Base-by-base conservation (phyloP, 2,888 invertebrate genomes). In the Caenorhabditis panamensis region DNA sequence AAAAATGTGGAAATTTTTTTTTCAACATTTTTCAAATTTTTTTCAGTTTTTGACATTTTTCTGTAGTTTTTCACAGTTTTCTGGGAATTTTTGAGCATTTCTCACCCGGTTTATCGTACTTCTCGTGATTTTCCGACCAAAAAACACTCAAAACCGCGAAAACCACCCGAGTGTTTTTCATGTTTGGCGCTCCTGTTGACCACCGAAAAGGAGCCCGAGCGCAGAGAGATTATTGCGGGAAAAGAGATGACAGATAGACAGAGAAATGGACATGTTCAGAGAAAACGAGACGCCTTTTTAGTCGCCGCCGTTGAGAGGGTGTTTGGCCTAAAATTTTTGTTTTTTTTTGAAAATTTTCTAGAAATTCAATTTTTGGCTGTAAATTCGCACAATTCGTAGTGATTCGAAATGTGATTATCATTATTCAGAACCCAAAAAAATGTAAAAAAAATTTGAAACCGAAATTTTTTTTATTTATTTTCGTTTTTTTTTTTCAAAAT, bases 181-280 rank as follows among this genome's bases (percentile, higher is more conserved):
- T 31, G 31, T 31, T 31, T 9, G 6, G 63, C 49, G 9, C n/a
- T 16, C 26, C 31, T 47, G 44, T 54, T 69, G 69, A 69, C 69
- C 69, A 69, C 69, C 69, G 49, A 69, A 59, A 59, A 61, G 69
- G 59, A 69, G 69, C 69, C 18, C 58, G n/a, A 37, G 13, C 18
- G 31, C n/a, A 11, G n/a, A 51, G 37, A 61, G 61, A 69, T 8
- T 26, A 28, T 24, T 3, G 4, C 16, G 22, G 51, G 26, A 20
- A 24, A 51, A 59, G 69, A 69, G 69, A 51, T 9, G 51, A 4
- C 59, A 69, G 69, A 51, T 9, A 41, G 2, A 3, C 47, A 47
- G 47, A 47, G 47, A 47, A 47, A 47, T 41, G 16, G 16, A 47
- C 47, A 47, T 9, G 41, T 41, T 41, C 41, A 41, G 9, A 6